Evolutionary conservation across 2,113 vertebrate species (phyloP).

Genomic region (Melanotaenia duboulayi): DNA sequence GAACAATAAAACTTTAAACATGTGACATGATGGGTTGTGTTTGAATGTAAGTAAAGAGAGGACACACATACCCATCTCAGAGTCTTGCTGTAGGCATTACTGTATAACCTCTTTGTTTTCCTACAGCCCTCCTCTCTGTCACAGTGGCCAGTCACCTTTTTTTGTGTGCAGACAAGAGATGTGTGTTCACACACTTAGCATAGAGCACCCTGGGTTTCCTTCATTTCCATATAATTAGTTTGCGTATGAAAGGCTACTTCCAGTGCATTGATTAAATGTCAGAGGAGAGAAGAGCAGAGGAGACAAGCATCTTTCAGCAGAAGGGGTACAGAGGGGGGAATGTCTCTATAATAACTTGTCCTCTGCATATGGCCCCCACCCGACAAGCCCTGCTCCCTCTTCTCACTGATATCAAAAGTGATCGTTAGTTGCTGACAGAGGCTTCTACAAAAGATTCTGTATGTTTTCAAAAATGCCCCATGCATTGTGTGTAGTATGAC

Average conservation of each 20-base stretch:
- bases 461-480: conserved; percentile 48
- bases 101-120: conserved; percentile 74
- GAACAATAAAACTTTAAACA: conserved; percentile 37
- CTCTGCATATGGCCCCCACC: conserved; percentile 17
- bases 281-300: conserved; percentile 81
- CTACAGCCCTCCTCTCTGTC: conserved; percentile 4
- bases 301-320: conserved; percentile 79
- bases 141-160: conserved; percentile 4
- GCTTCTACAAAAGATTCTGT: conserved; percentile 19
- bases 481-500: conserved; percentile 41
- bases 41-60: no score
- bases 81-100: conserved; percentile 77
- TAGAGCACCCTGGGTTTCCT: conserved; percentile 86
- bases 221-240: conserved; percentile 96
- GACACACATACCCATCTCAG: conserved; percentile 24
- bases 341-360: conserved; percentile 34
- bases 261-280: conserved; percentile 93
- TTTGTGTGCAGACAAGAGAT: not conserved
- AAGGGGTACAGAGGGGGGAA: conserved; percentile 44
- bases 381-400: no score
- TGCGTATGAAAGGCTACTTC: conserved; percentile 94
- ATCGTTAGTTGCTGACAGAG: conserved; percentile 14
- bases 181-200: conserved; percentile 80
- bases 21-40: conserved; percentile 25
- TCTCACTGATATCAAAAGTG: not conserved